Conservation (phyloP, 2,797 vertebrate genomes). For the Hydrolagus colliei region DNA sequence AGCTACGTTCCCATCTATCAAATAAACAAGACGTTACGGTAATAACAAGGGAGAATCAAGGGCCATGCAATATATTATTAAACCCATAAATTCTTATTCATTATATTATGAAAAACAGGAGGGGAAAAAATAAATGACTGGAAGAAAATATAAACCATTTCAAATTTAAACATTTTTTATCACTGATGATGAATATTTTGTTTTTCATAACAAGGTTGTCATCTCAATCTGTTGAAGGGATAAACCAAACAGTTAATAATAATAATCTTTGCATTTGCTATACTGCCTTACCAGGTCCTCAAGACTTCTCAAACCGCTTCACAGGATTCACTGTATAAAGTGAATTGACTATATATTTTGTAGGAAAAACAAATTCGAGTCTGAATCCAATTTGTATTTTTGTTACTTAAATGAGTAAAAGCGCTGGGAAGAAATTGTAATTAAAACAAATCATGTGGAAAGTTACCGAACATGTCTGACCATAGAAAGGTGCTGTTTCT, state of each 20-base stretch:
- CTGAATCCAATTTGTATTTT: not conserved
- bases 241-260: not conserved
- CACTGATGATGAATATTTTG: conserved; percentile 8
- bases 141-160: not conserved
- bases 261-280: too few species aligned
- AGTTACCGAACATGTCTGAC: conserved; percentile 13
- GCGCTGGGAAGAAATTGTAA: not conserved
- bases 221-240: too few species aligned
- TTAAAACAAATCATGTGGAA: too few species aligned
- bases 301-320: too few species aligned
- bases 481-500: not conserved
- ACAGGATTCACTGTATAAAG: too few species aligned
- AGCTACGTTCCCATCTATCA: conserved; percentile 29
- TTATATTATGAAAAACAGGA: conserved; percentile 31
- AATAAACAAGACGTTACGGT: conserved; percentile 29
- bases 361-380: not conserved
- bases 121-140: conserved; percentile 3
- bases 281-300: too few species aligned
- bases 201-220: not conserved
- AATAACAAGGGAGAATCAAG: conserved; percentile 19
- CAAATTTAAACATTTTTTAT: conserved; percentile 25
- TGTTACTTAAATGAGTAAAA: not conserved
- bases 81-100: conserved; percentile 30
- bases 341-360: too few species aligned
- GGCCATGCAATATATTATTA: conserved; percentile 20